Evolutionary conservation across 2,888 invertebrate genomes (phyloP).

Genomic region (Limnephilus lunatus): DNA sequence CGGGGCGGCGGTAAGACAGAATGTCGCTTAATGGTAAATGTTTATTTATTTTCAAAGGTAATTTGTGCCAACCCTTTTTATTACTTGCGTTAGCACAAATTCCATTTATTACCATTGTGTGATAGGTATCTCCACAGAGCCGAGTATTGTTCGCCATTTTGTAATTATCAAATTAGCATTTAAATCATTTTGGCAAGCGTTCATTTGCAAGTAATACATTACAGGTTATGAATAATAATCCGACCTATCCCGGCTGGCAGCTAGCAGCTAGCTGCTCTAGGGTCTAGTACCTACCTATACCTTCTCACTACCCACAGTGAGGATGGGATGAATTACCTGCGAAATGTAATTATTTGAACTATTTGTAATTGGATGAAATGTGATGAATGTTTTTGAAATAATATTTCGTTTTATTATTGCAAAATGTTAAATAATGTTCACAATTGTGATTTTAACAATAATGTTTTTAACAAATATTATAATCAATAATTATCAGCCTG

Average conservation of each 20-base stretch:
- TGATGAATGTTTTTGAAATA: no score
- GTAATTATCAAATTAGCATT: slow-evolving; percentile 79
- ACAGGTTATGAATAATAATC: slow-evolving; percentile 75
- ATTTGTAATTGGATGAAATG: not conserved
- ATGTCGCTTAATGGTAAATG: not conserved
- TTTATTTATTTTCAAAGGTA: not conserved
- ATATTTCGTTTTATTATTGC: no score
- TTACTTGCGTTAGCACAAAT: slow-evolving; percentile 34
- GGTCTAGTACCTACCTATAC: no score
- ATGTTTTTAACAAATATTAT: no score
- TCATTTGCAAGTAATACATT: slow-evolving; percentile 80
- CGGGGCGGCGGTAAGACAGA: no score
- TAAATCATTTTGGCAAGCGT: slow-evolving; percentile 79
- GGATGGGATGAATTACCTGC: not conserved
- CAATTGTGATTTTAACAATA: no score
- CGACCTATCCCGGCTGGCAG: slow-evolving; percentile 62
- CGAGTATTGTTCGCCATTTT: slow-evolving; percentile 54
- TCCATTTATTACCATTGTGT: slow-evolving; percentile 34
- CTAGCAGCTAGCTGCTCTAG: slow-evolving; percentile 8
- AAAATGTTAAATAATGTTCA: no score
- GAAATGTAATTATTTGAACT: not conserved
- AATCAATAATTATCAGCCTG: no score
- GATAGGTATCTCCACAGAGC: not conserved
- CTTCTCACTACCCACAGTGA: not conserved
- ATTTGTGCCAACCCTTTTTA: slow-evolving; percentile 17